Percentiles rank a stretch among this genome's conserved stretches.
phyloP scores from a whole-genome alignment of 1,140 invertebrate genomes.

The Drosophila sproati region DNA sequence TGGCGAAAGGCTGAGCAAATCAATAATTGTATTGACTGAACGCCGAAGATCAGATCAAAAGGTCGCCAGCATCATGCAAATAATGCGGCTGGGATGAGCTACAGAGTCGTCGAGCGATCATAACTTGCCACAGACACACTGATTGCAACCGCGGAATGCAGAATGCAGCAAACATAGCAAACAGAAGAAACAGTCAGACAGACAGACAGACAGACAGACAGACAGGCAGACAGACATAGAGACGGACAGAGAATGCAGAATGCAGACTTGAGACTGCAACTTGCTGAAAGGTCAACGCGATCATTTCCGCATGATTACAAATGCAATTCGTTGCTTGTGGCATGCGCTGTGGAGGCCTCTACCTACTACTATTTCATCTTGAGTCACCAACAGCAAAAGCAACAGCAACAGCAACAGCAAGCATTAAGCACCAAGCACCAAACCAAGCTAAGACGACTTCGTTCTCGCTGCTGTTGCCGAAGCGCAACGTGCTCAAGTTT shows the following conservation, averaged over 20 bases:
- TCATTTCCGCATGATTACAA: constrained; percentile 84
- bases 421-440: not conserved
- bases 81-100: constrained; percentile 33
- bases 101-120: constrained; percentile 12
- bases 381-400: constrained; percentile 14
- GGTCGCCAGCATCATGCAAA: constrained; percentile 66
- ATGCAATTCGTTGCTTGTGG: constrained; percentile 60
- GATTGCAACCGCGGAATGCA: constrained; percentile 48
- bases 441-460: constrained; percentile 22
- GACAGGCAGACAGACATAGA: too few relatives aligned
- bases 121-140: constrained; percentile 32
- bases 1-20: constrained; percentile 60
- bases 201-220: not conserved
- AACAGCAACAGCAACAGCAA: too few relatives aligned
- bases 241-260: constrained; percentile 17
- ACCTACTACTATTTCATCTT: constrained; percentile 18
- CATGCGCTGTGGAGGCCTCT: constrained; percentile 19
- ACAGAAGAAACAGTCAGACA: constrained; percentile 22
- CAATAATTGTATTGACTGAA: constrained; percentile 81
- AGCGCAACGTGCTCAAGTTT: constrained; percentile 18
- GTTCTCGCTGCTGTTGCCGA: constrained; percentile 26
- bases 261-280: constrained; percentile 38
- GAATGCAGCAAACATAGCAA: not conserved
- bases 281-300: constrained; percentile 78
- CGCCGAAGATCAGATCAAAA: constrained; percentile 72